phyloP scores from a whole-genome alignment of 1,140 invertebrate genomes.

The Drosophila suzukii region DNA sequence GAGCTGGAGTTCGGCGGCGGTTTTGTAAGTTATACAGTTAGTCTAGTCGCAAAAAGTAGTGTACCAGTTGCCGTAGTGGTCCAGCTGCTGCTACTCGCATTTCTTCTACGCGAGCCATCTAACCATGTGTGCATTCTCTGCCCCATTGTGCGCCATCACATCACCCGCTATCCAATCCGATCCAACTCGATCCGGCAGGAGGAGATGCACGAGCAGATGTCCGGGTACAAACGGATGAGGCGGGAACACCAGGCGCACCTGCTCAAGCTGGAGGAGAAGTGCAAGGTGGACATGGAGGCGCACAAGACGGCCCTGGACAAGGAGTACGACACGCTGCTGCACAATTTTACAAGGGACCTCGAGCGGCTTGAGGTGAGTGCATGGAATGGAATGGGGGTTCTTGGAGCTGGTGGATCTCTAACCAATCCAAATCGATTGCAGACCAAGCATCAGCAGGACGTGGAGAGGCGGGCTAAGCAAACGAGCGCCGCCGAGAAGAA shows the following conservation, averaged over 20 bases:
- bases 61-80: background rate
- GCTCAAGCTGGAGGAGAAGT: constrained; percentile 95
- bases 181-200: constrained; percentile 85
- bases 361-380: constrained; percentile 92
- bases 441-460: constrained; percentile 94
- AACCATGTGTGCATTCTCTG: constrained; percentile 53
- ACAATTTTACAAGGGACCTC: constrained; percentile 96
- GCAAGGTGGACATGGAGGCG: constrained; percentile 98
- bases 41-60: background rate
- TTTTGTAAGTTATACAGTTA: constrained; percentile 25
- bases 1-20: constrained; percentile 20
- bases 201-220: constrained; percentile 99
- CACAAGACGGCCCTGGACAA: constrained; percentile 97
- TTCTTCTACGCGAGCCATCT: constrained; percentile 14
- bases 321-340: constrained; percentile 96
- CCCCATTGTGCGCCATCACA: constrained; percentile 5
- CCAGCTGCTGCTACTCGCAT: constrained; percentile 3
- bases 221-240: constrained; percentile 99
- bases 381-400: background rate
- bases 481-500: constrained; percentile 96
- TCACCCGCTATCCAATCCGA: background rate
- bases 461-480: constrained; percentile 95
- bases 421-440: constrained; percentile 43
- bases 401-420: too few species aligned
- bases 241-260: constrained; percentile 98